phyloP scores from a whole-genome alignment of 2,797 vertebrate genomes.

The Pteropus rufus region DNA sequence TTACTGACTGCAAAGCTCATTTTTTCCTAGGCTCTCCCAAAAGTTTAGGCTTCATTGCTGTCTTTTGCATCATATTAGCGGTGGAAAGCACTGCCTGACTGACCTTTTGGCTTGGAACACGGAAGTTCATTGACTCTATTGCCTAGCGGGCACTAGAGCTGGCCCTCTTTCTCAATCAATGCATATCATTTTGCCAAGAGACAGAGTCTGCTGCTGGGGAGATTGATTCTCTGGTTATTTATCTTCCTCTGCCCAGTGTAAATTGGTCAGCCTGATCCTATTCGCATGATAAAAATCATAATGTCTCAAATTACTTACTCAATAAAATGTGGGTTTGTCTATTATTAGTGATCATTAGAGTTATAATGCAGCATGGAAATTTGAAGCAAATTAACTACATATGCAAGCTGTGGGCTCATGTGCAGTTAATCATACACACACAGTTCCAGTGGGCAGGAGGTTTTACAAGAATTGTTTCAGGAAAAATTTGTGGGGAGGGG shows the following conservation, averaged over 20 bases:
- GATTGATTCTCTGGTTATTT: slow-evolving; percentile 84
- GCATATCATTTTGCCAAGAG: slow-evolving; percentile 79
- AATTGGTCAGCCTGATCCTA: slow-evolving; percentile 84
- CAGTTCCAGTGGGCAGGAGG: slow-evolving; percentile 79
- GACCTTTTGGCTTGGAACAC: slow-evolving; percentile 51
- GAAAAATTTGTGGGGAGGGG: slow-evolving; percentile 77
- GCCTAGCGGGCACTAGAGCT: slow-evolving; percentile 63
- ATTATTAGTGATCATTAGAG: slow-evolving; percentile 88
- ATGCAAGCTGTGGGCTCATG: slow-evolving; percentile 82
- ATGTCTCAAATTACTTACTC: slow-evolving; percentile 88
- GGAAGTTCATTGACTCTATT: slow-evolving; percentile 75
- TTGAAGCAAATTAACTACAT: slow-evolving; percentile 86
- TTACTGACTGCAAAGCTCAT: neutral
- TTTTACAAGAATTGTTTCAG: slow-evolving; percentile 78
- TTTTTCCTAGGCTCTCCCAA: neutral
- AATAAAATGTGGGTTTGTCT: slow-evolving; percentile 89
- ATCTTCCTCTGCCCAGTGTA: slow-evolving; percentile 81
- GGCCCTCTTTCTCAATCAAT: slow-evolving; percentile 72
- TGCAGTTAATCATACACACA: slow-evolving; percentile 84
- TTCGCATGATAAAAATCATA: slow-evolving; percentile 83
- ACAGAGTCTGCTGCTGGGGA: slow-evolving; percentile 66
- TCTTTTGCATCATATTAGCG: neutral
- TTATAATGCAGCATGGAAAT: slow-evolving; percentile 87
- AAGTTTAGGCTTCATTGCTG: neutral
- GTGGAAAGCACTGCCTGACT: neutral